Evolutionary conservation across 1,140 invertebrate species (phyloP).

Genomic region (Maconellicoccus hirsutus): DNA sequence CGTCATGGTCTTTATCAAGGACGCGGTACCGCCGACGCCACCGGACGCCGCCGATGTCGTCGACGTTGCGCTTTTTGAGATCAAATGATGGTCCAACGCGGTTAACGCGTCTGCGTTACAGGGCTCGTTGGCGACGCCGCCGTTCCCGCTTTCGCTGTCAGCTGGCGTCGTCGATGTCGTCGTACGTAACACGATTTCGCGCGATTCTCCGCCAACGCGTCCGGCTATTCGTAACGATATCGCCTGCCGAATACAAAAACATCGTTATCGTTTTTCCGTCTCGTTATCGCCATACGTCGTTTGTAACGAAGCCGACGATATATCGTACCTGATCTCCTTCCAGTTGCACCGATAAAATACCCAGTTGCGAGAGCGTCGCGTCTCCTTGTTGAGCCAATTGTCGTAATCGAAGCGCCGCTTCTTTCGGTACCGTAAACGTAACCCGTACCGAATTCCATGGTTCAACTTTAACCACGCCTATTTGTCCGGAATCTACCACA

Average conservation of each 20-base stretch:
- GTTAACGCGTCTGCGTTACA: conserved; percentile 36
- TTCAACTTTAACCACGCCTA: conserved; percentile 74
- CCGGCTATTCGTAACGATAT: conserved; percentile 78
- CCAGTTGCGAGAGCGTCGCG: conserved; percentile 71
- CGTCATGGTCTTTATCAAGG: background rate
- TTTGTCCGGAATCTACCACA: conserved; percentile 35
- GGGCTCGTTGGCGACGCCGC: conserved; percentile 30
- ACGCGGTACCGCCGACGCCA: conserved; percentile 39
- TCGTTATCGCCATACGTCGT: no score
- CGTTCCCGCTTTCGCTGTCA: conserved; percentile 31
- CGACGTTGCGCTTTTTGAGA: conserved; percentile 71
- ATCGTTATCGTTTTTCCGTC: no score
- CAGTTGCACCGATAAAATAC: conserved; percentile 89
- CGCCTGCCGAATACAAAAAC: conserved; percentile 36
- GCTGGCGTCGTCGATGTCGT: conserved; percentile 37
- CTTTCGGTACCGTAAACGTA: conserved; percentile 88
- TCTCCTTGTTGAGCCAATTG: conserved; percentile 83
- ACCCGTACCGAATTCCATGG: conserved; percentile 96
- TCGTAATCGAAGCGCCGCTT: conserved; percentile 78
- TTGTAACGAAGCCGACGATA: no score
- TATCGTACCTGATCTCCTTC: conserved; percentile 78
- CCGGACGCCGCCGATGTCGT: conserved; percentile 44
- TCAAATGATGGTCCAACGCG: conserved; percentile 33
- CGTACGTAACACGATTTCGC: conserved; percentile 60
- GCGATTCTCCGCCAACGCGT: conserved; percentile 53